Evolutionary conservation across 2,888 invertebrate species (phyloP).

Genomic region (Halocaridina rubra): DNA sequence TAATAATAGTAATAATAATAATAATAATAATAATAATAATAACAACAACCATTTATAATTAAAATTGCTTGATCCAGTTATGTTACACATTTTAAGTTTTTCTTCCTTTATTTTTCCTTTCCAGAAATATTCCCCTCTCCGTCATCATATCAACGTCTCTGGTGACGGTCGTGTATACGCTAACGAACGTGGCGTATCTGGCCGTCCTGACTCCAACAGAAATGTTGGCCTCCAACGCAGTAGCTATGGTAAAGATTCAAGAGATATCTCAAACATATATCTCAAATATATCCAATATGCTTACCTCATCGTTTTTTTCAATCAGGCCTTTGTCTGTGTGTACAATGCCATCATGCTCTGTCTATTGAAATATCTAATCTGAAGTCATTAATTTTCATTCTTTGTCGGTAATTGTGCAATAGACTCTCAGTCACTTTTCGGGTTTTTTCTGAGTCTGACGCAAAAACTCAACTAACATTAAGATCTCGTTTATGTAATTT

Average conservation of each 20-base stretch:
- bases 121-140: conserved; percentile 69
- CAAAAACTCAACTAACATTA: too few relatives aligned
- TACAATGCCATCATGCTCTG: not conserved
- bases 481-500: too few relatives aligned
- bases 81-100: too few relatives aligned
- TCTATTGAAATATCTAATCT: too few relatives aligned
- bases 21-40: too few relatives aligned
- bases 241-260: conserved; percentile 70
- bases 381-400: not conserved
- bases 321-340: not conserved
- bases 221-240: conserved; percentile 71
- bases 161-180: conserved; percentile 70
- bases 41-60: too few relatives aligned
- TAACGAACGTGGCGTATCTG: conserved; percentile 71
- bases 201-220: conserved; percentile 68
- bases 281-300: not conserved
- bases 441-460: too few relatives aligned
- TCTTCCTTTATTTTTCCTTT: not conserved
- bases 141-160: conserved; percentile 70
- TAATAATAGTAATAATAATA: too few relatives aligned
- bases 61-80: too few relatives aligned
- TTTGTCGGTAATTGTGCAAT: not conserved
- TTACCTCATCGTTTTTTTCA: not conserved
- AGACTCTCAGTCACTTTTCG: not conserved
- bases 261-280: not conserved